Evolutionary conservation across 2,888 invertebrate species (phyloP).

Genomic region (Pseudococcus jackbeardsleyi): DNA sequence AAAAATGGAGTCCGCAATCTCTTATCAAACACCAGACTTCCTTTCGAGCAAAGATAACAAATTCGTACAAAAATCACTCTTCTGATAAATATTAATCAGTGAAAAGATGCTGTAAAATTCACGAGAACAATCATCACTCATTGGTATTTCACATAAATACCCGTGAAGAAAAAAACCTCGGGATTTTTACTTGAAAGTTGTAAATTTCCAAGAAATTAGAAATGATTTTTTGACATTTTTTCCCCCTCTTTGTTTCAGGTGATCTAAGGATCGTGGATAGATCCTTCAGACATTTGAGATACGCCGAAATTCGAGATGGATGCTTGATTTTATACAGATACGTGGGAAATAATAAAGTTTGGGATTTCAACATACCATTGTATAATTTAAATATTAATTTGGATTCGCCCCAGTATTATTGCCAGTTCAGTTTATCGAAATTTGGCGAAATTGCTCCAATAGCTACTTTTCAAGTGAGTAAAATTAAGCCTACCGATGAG

Average conservation of each 20-base stretch:
- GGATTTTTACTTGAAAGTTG: no score
- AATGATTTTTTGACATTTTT: background rate
- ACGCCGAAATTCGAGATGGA: conserved; percentile 66
- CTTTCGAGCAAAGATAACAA: background rate
- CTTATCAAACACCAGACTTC: background rate
- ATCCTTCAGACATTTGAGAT: conserved; percentile 65
- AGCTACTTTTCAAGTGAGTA: conserved; percentile 65
- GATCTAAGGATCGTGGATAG: conserved; percentile 66
- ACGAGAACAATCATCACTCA: background rate
- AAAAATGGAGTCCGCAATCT: background rate
- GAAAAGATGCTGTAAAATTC: background rate
- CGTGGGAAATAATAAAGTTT: conserved; percentile 52
- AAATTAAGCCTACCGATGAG: background rate
- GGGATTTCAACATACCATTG: conserved; percentile 66
- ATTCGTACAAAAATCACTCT: background rate
- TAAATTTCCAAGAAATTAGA: no score
- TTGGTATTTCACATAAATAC: no score
- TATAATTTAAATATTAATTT: conserved; percentile 66
- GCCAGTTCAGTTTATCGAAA: conserved; percentile 66
- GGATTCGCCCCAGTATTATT: conserved; percentile 64
- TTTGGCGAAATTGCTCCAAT: conserved; percentile 65
- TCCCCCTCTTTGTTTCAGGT: conserved; percentile 51
- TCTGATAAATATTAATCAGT: background rate
- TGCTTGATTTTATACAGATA: conserved; percentile 65
- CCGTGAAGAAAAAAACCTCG: no score